phyloP scores from a whole-genome alignment of 2,797 vertebrate species.

The Intellagama lesueurii region DNA sequence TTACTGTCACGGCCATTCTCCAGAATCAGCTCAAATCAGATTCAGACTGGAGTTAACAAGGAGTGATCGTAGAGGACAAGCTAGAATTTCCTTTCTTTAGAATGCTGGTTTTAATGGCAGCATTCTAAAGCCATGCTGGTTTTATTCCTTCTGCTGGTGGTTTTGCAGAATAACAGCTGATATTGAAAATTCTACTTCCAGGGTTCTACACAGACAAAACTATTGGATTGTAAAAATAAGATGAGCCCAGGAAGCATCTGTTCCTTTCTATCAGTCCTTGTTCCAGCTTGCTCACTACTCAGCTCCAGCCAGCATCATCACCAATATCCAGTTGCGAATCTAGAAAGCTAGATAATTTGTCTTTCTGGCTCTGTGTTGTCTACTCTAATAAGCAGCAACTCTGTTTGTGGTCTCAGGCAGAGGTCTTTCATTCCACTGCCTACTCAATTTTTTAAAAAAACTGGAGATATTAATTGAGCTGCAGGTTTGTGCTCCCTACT shows the following conservation, averaged over 20 bases:
- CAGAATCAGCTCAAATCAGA: conserved; percentile 12
- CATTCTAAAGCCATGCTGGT: background rate
- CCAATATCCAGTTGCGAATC: background rate
- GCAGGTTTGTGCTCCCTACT: no score
- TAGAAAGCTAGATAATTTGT: background rate
- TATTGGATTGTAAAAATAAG: background rate
- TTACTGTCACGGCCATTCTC: background rate
- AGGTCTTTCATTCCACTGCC: background rate
- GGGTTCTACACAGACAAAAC: background rate
- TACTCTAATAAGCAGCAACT: background rate
- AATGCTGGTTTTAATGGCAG: background rate
- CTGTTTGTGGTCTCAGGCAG: background rate
- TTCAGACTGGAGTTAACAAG: background rate
- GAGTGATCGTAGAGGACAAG: background rate
- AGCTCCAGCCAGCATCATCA: background rate
- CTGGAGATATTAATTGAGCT: background rate
- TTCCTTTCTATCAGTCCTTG: background rate
- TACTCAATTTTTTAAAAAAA: background rate
- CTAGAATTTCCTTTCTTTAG: conserved; percentile 1
- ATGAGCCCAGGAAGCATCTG: background rate
- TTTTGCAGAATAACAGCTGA: background rate
- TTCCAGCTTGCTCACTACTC: background rate
- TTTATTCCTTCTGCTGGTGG: background rate
- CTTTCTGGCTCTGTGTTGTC: background rate
- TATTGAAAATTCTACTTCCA: background rate